Percentiles rank a stretch among this genome's conserved stretches.
phyloP scores from a whole-genome alignment of 2,888 invertebrate genomes.

The Trissolcus brochymenae region DNA sequence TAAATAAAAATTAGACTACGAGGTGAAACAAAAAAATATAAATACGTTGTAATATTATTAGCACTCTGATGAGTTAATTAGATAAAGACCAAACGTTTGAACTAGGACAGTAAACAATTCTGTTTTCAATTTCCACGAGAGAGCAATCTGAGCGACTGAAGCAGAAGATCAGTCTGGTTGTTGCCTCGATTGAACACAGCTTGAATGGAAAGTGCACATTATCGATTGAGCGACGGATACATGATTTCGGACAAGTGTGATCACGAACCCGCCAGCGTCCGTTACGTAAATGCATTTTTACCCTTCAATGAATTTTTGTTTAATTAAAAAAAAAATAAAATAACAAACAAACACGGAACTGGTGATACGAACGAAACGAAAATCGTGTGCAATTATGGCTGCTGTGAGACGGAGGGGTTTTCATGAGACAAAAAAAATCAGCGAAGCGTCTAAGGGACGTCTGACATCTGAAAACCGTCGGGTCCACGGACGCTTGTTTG shows the following conservation, averaged over 20 bases:
- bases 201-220: slow-evolving; percentile 16
- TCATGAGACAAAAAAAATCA: too few relatives aligned
- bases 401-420: too few relatives aligned
- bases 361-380: too few relatives aligned
- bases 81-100: too few relatives aligned
- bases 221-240: slow-evolving; percentile 20
- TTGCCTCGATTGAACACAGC: slow-evolving; percentile 14
- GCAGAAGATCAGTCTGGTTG: slow-evolving; percentile 8
- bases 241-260: slow-evolving; percentile 21
- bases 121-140: slow-evolving; percentile 8
- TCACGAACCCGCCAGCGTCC: slow-evolving; percentile 32
- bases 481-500: slow-evolving; percentile 38
- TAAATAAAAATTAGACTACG: background rate
- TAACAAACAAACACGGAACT: too few relatives aligned
- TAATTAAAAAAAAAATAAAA: too few relatives aligned
- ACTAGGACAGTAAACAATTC: background rate
- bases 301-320: too few relatives aligned
- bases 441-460: too few relatives aligned
- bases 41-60: too few relatives aligned
- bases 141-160: slow-evolving; percentile 2
- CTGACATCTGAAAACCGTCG: slow-evolving; percentile 11
- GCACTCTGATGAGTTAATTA: too few relatives aligned
- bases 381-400: too few relatives aligned
- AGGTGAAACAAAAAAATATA: too few relatives aligned
- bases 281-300: slow-evolving; percentile 29